Conservation (phyloP, 2,888 invertebrate genomes). For the Drosophila quinaria region DNA sequence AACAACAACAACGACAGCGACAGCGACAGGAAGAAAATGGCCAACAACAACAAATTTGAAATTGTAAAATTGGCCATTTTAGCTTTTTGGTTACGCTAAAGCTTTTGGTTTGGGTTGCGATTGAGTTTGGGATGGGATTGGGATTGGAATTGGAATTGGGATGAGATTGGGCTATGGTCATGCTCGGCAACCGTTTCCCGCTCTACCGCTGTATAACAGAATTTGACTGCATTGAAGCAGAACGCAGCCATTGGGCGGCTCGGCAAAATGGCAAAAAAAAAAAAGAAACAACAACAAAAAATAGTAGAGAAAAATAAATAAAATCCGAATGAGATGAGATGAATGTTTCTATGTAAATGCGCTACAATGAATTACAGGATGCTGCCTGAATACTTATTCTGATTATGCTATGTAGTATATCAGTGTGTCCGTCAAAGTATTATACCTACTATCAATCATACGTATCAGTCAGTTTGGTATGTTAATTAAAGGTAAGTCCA, state of each 20-base stretch:
- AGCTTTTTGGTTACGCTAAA: constrained; percentile 76
- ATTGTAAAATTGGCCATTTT: constrained; percentile 82
- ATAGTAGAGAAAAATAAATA: constrained; percentile 10
- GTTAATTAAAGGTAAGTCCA: too few relatives aligned
- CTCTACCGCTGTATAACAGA: constrained; percentile 68
- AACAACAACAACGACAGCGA: constrained; percentile 17
- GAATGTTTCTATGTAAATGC: constrained; percentile 61
- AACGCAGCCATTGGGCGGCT: constrained; percentile 72
- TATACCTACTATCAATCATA: background rate
- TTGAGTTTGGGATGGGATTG: background rate
- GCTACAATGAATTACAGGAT: constrained; percentile 41
- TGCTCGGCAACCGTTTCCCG: constrained; percentile 48
- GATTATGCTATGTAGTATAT: constrained; percentile 4
- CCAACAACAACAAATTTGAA: constrained; percentile 54
- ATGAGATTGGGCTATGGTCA: constrained; percentile 16
- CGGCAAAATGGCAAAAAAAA: constrained; percentile 48
- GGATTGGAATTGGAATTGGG: background rate
- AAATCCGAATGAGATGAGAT: constrained; percentile 35
- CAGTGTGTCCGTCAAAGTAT: background rate
- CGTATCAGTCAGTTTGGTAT: too few relatives aligned
- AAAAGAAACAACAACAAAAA: background rate
- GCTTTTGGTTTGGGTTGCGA: constrained; percentile 31
- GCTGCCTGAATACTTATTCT: background rate
- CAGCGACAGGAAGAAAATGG: constrained; percentile 29
- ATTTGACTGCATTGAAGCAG: constrained; percentile 81